phyloP scores from a whole-genome alignment of 1,140 invertebrate species.

The Doryteuthis pealeii region DNA sequence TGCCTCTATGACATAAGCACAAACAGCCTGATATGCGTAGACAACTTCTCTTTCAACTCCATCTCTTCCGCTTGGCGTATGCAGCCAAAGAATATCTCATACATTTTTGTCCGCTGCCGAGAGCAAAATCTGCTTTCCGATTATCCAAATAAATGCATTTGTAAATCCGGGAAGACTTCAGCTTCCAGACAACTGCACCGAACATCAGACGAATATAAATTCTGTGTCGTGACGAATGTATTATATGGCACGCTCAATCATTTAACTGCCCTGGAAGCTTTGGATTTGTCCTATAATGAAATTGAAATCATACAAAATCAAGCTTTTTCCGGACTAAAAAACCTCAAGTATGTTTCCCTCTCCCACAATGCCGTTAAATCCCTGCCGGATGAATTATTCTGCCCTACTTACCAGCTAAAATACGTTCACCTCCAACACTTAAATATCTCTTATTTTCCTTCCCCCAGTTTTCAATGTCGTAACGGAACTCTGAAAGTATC shows the following conservation, averaged over 20 bases:
- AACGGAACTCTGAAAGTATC: not conserved
- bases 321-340: not conserved
- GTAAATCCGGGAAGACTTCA: not conserved
- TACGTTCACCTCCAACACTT: not conserved
- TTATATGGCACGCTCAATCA: not conserved
- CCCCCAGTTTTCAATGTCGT: not conserved
- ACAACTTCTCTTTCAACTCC: not conserved
- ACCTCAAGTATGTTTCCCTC: not conserved
- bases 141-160: not conserved
- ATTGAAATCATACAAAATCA: not conserved
- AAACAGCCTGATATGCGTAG: not conserved
- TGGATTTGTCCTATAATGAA: not conserved
- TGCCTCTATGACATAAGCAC: not conserved
- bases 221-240: not conserved
- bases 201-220: not conserved
- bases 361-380: not conserved
- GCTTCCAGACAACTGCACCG: not conserved
- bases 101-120: not conserved
- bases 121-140: not conserved
- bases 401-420: not conserved
- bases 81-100: not conserved
- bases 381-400: slow-evolving; percentile 4
- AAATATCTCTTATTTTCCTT: not conserved
- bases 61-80: not conserved
- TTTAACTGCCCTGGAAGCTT: not conserved